phyloP scores from a whole-genome alignment of 2,888 invertebrate genomes.

The Campoplex capitator region DNA sequence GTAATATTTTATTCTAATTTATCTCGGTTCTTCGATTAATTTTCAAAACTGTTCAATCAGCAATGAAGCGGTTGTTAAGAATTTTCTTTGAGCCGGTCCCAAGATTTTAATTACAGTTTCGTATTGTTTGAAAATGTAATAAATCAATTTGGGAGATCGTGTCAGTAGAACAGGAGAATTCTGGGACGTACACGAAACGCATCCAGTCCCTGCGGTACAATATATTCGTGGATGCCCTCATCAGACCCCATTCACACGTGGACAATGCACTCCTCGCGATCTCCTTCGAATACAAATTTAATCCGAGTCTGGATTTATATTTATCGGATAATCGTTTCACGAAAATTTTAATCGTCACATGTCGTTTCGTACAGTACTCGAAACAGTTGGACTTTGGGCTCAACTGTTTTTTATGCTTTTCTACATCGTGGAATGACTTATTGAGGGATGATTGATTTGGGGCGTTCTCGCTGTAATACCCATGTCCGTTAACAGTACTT shows the following conservation, averaged over 20 bases:
- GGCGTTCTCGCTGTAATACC: neutral
- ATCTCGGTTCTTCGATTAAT: neutral
- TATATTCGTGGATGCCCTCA: conserved; percentile 51
- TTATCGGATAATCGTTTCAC: neutral
- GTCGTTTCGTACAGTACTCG: neutral
- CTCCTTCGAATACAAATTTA: conserved; percentile 63
- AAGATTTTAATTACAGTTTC: neutral
- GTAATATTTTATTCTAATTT: neutral
- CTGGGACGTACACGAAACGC: conserved; percentile 22
- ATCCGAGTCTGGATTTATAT: neutral
- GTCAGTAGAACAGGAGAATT: conserved; percentile 60
- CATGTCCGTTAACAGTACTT: neutral
- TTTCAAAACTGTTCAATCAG: neutral
- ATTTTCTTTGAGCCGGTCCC: neutral
- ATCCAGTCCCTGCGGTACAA: conserved; percentile 17
- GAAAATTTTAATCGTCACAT: neutral
- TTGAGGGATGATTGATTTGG: neutral
- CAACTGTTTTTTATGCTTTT: neutral
- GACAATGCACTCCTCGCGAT: conserved; percentile 36
- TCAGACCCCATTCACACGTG: conserved; percentile 64
- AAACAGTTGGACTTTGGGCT: neutral
- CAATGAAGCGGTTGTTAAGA: neutral
- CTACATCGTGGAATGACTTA: neutral
- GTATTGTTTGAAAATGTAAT: neutral
- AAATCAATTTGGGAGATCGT: conserved; percentile 31